Percentiles rank a stretch among this genome's conserved stretches.
phyloP scores from a whole-genome alignment of 2,888 invertebrate genomes.

The Falcaria lacertinaria region DNA sequence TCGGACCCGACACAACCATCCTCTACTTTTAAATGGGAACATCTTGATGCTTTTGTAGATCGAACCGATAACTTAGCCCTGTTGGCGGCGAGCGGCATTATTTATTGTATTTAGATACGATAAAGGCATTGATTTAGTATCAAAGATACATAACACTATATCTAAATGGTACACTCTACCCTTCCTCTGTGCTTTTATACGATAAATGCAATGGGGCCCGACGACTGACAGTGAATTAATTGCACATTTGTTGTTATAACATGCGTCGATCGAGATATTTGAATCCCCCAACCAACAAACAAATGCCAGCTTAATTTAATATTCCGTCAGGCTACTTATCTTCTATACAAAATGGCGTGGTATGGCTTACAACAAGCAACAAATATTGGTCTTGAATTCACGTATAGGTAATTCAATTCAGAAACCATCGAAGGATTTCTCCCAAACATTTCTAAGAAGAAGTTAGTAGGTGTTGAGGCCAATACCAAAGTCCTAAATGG shows the following conservation, averaged over 20 bases:
- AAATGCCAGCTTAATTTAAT: no score
- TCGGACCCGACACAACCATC: constrained; percentile 42
- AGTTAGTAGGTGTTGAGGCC: constrained; percentile 35
- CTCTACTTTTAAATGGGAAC: constrained; percentile 41
- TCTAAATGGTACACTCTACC: no score
- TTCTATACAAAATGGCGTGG: no score
- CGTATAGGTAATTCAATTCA: constrained; percentile 29
- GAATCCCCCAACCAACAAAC: no score
- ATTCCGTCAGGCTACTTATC: no score
- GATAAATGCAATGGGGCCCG: no score
- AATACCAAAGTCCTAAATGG: constrained; percentile 46
- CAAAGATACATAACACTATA: neutral
- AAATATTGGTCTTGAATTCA: no score
- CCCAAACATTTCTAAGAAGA: constrained; percentile 52
- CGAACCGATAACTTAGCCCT: neutral
- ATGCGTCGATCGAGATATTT: no score
- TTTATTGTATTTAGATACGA: neutral
- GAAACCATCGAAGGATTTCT: constrained; percentile 29
- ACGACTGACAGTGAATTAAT: no score
- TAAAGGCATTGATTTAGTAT: neutral
- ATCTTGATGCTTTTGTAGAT: constrained; percentile 26
- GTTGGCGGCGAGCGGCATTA: neutral
- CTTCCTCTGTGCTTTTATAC: no score
- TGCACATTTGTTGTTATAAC: no score
- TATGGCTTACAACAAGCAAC: no score